Percentiles rank a stretch among this genome's conserved stretches.
Conservation (phyloP, 2,113 vertebrate genomes). For the Pterophyllum scalare region DNA sequence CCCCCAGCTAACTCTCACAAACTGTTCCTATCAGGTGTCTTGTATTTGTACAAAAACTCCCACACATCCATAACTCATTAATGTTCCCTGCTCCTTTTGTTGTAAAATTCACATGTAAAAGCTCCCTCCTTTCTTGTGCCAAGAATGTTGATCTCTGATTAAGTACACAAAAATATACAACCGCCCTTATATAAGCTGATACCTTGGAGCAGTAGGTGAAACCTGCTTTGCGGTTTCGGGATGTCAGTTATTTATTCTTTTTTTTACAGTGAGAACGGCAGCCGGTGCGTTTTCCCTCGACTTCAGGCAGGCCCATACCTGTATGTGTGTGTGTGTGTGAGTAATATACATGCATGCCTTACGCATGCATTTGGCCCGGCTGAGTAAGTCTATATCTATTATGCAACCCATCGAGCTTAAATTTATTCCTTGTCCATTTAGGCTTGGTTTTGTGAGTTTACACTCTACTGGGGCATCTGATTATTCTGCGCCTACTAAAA, state of each 20-base stretch:
- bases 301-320: constrained; percentile 41
- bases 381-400: constrained; percentile 30
- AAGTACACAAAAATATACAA: constrained; percentile 16
- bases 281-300: constrained; percentile 28
- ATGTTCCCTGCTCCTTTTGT: constrained; percentile 10
- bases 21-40: constrained; percentile 50
- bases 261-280: constrained; percentile 52
- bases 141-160: constrained; percentile 43
- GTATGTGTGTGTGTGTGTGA: neutral
- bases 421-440: constrained; percentile 36
- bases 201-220: constrained; percentile 32
- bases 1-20: constrained; percentile 3
- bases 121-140: constrained; percentile 62
- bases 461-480: constrained; percentile 44
- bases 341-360: neutral
- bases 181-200: constrained; percentile 36
- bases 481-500: constrained; percentile 51
- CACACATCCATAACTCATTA: neutral
- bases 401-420: constrained; percentile 9
- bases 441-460: constrained; percentile 44
- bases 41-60: constrained; percentile 22
- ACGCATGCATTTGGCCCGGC: neutral
- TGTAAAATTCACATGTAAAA: constrained; percentile 26
- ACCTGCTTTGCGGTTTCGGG: constrained; percentile 35
- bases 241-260: neutral